Base-by-base conservation (phyloP, 2,888 invertebrate genomes). In the Cylloceria caligata region DNA sequence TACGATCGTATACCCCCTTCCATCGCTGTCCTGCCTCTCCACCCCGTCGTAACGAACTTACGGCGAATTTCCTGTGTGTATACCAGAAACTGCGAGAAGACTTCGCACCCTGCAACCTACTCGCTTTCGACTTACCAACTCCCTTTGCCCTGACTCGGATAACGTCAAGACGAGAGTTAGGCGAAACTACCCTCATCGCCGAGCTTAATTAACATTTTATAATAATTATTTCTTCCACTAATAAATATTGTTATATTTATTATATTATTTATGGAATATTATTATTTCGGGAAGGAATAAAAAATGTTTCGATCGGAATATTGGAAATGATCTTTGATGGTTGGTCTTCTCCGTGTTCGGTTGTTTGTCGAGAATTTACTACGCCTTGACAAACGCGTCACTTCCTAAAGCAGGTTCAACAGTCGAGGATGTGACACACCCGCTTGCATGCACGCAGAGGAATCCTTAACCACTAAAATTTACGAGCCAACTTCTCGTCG, bases 1-100 rank as follows among this genome's bases (percentile, higher is more conserved):
- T 71, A 80, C 86, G 87, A 88, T 88, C 87, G 87, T 86, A 83
- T 60, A 60, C 6, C 85, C 45, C 16, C 16, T 84, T 27, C 62
- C n/a, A 49, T 24, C 67, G 39, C 39, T 52, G 60, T 73, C 62
- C 21, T 73, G 16, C 65, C 68, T 74, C 62, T 62, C 42, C 65
- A 39, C 39, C 47, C 68, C 75, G 30, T 34, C 64, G 75, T 75
- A 75, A 80, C 80, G 39, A 71, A 80, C 55, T 80, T 71, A 71
- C 45, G 42, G 55, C 47, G 64, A 65, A 57, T 74, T 80, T 71
- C 64, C 36, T 36, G 49, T 52, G 49, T 67, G 60, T 65, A 65
- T 27, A 57, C 24, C 34, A 42, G 68, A 68, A 42, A 49, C 39
- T 19, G n/a, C 42, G 42, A 69, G 69, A 62, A 49, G 62, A 39